Conservation (phyloP, 2,113 vertebrate genomes). For the Amphilophus citrinellus region DNA sequence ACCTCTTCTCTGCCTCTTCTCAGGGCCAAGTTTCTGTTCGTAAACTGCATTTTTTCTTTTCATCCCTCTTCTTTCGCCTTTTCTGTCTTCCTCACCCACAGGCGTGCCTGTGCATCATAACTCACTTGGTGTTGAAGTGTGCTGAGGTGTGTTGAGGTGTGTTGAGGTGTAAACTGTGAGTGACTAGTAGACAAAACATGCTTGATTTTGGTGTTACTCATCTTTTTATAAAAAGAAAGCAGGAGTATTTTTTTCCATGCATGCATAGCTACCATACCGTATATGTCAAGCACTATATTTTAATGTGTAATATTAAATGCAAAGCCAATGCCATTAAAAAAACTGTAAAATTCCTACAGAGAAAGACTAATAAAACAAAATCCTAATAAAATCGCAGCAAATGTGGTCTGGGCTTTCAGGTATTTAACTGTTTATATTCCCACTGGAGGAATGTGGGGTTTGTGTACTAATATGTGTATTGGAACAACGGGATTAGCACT, state of each 20-base stretch:
- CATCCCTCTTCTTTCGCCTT: neutral
- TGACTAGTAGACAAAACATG: conserved; percentile 71
- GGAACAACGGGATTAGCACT: conserved; percentile 53
- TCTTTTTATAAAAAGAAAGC: conserved; percentile 6
- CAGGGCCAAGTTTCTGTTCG: conserved; percentile 33
- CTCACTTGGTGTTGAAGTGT: conserved; percentile 65
- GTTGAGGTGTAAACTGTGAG: conserved; percentile 63
- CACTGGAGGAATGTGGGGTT: conserved; percentile 36
- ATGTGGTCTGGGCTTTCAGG: conserved; percentile 14
- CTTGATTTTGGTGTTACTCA: conserved; percentile 57
- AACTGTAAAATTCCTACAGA: neutral
- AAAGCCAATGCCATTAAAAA: neutral
- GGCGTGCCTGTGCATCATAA: conserved; percentile 72
- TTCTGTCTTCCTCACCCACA: conserved; percentile 46
- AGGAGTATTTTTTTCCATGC: conserved; percentile 53
- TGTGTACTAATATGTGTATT: conserved; percentile 59
- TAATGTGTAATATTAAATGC: neutral
- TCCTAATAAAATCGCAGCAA: conserved; percentile 29
- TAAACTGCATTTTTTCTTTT: neutral
- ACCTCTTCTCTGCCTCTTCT: conserved; percentile 30
- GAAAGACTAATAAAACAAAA: conserved; percentile 29
- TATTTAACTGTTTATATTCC: conserved; percentile 57
- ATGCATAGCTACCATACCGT: neutral
- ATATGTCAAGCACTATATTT: neutral
- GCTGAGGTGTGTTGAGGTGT: conserved; percentile 69